These are phyloP conservation scores for Amphilophus citrinellus DNA, from an alignment of 2,113 vertebrate genomes.

Conservation along the genomic window DNA sequence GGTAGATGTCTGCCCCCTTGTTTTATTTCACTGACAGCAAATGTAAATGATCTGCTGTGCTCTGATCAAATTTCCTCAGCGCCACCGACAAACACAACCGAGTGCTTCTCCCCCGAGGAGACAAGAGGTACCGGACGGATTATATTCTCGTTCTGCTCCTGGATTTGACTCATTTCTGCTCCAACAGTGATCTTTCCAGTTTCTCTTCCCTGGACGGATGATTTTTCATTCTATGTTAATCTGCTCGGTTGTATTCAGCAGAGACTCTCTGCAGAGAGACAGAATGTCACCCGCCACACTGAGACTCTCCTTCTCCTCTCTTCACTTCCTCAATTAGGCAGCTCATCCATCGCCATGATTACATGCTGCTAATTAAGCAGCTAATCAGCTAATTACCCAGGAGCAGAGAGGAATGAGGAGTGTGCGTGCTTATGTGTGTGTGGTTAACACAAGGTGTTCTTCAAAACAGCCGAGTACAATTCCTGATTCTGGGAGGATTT, in stretches of 20 bases:
- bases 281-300: conserved; percentile 59
- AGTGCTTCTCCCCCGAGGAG: neutral
- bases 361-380: conserved; percentile 79
- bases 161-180: conserved; percentile 13
- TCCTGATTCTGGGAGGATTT: neutral
- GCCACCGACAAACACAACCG: neutral
- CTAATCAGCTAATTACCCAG: conserved; percentile 81
- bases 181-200: conserved; percentile 2
- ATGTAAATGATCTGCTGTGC: neutral
- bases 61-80: neutral
- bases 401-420: conserved; percentile 60
- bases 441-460: conserved; percentile 47
- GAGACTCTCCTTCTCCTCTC: conserved; percentile 56
- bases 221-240: conserved; percentile 17
- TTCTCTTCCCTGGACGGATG: conserved; percentile 19
- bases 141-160: conserved; percentile 2
- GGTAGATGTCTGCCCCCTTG: neutral
- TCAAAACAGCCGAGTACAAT: conserved; percentile 9
- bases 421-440: conserved; percentile 33
- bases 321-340: conserved; percentile 71
- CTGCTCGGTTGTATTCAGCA: conserved; percentile 6
- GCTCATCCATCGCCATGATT: conserved; percentile 77
- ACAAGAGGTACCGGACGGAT: neutral
- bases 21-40: neutral
- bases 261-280: conserved; percentile 41